phyloP scores from a whole-genome alignment of 2,113 vertebrate genomes.

The Catharus minimus region DNA sequence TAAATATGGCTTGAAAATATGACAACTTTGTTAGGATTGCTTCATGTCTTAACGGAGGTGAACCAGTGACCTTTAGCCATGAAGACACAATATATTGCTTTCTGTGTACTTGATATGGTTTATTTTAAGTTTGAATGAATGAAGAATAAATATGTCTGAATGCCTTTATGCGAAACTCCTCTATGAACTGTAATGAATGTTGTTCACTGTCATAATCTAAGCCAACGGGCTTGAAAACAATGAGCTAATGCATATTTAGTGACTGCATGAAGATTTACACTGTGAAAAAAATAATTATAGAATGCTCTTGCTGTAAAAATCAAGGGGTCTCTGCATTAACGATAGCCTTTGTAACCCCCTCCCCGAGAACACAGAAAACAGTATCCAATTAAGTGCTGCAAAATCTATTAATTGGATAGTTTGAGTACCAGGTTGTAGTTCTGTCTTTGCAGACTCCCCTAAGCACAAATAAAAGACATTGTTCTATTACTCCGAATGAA shows the following conservation, averaged over 20 bases:
- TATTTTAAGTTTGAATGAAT: constrained; percentile 17
- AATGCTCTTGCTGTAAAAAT: not conserved
- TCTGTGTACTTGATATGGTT: not conserved
- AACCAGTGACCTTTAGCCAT: not conserved
- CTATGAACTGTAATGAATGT: not conserved
- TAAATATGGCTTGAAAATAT: constrained; percentile 65
- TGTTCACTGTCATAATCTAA: not conserved
- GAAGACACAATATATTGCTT: not conserved
- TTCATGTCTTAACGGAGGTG: not conserved
- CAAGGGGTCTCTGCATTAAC: not conserved
- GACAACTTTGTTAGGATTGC: constrained; percentile 59
- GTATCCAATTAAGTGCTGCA: not conserved
- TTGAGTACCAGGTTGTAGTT: not conserved
- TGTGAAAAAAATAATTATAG: not conserved
- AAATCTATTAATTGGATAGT: not conserved
- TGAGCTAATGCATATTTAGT: not conserved
- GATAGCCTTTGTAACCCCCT: not conserved
- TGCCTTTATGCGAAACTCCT: not conserved
- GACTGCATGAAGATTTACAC: not conserved
- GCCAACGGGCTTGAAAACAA: not conserved
- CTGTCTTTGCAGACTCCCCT: not conserved
- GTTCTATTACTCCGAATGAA: not conserved
- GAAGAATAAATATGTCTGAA: constrained; percentile 6
- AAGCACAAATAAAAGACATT: not conserved
- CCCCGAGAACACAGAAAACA: not conserved